phyloP scores from a whole-genome alignment of 2,888 invertebrate species.

The Ommatoiulus sabulosus region DNA sequence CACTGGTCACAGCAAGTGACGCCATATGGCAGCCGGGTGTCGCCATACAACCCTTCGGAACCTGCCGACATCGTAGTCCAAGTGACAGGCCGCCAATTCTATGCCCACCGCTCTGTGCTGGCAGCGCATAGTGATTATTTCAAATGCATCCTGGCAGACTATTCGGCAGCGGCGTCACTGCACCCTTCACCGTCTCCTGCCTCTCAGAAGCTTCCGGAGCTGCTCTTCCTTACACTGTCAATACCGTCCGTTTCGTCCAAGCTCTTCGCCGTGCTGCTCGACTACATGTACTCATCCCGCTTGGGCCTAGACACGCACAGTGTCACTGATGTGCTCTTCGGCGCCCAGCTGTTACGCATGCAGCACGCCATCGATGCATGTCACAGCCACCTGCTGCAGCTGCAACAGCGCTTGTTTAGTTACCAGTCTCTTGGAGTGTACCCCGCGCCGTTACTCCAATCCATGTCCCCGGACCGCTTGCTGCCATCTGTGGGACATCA shows the following conservation, averaged over 20 bases:
- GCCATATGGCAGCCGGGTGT: not conserved
- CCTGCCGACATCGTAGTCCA: conserved; percentile 74
- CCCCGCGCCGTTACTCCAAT: not conserved
- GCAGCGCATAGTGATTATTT: conserved; percentile 79
- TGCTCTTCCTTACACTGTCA: conserved; percentile 55
- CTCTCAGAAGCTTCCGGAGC: not conserved
- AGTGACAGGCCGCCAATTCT: conserved; percentile 73
- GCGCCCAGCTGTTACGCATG: conserved; percentile 80
- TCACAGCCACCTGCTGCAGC: conserved; percentile 66
- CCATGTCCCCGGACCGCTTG: not conserved
- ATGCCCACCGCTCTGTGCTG: conserved; percentile 76
- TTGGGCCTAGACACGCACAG: conserved; percentile 76
- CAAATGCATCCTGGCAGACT: conserved; percentile 56
- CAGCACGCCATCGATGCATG: conserved; percentile 75
- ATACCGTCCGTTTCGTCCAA: conserved; percentile 64
- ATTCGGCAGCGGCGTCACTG: not conserved
- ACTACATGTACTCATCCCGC: conserved; percentile 82
- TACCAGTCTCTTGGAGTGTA: not conserved
- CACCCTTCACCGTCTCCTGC: not conserved
- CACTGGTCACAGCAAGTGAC: not conserved
- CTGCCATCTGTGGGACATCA: too few species aligned
- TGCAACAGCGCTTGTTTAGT: not conserved
- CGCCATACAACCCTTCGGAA: not conserved
- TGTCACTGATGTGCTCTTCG: conserved; percentile 75
- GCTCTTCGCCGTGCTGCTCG: conserved; percentile 76